Evolutionary conservation across 2,888 invertebrate genomes (phyloP).

Genomic region (Epirrhoe alternata): DNA sequence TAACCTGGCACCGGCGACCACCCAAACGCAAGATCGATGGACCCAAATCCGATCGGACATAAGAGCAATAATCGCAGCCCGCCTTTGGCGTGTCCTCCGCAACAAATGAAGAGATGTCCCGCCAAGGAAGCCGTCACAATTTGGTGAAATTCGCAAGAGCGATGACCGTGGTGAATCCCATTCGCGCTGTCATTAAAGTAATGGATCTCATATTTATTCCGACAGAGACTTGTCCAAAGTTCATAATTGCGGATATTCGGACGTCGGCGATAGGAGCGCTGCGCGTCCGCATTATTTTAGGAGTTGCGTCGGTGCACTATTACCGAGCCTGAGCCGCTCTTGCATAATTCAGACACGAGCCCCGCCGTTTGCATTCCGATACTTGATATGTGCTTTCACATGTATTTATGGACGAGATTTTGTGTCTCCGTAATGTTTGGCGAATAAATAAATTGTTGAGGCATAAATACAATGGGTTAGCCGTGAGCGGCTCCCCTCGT

Average conservation of each 20-base stretch:
- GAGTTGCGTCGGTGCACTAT: conserved; percentile 77
- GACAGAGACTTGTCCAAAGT: conserved; percentile 37
- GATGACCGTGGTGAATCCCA: conserved; percentile 66
- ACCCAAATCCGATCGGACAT: conserved; percentile 67
- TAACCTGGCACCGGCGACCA: conserved; percentile 76
- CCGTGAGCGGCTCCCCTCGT: conserved; percentile 77
- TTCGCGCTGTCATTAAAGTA: conserved; percentile 69
- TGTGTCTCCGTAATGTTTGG: conserved; percentile 84
- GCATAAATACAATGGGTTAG: conserved; percentile 83
- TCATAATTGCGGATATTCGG: conserved; percentile 48
- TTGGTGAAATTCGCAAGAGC: conserved; percentile 63
- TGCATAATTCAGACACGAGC: conserved; percentile 84
- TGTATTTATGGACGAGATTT: conserved; percentile 85
- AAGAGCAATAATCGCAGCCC: conserved; percentile 72
- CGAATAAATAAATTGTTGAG: conserved; percentile 84
- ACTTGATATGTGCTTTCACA: conserved; percentile 85
- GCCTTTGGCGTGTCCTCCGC: conserved; percentile 64
- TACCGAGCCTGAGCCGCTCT: conserved; percentile 73
- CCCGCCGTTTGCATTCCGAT: conserved; percentile 84
- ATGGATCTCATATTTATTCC: conserved; percentile 59
- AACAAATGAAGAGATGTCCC: conserved; percentile 73
- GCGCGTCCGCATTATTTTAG: conserved; percentile 72
- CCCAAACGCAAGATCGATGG: conserved; percentile 74
- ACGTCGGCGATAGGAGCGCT: conserved; percentile 54
- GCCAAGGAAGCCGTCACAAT: conserved; percentile 50